A percentile compares a stretch with the other conserved stretches of the same genome.
These are phyloP conservation scores for Hetaerina titia DNA, from an alignment of 2,888 invertebrate species.

Conservation along the genomic window DNA sequence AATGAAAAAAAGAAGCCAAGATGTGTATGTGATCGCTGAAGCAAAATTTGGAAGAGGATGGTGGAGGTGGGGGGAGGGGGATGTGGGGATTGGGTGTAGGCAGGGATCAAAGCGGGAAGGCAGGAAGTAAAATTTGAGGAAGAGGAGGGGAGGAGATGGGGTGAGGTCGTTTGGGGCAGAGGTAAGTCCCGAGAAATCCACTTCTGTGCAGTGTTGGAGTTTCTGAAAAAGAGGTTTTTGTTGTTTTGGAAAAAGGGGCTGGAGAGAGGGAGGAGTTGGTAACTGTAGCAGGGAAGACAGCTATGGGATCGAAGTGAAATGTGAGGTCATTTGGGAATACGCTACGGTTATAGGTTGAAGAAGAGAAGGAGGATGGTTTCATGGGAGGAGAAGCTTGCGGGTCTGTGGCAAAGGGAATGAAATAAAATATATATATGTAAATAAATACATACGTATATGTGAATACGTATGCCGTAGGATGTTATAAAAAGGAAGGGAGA, in stretches of 20 bases:
- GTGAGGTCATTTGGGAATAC: slow-evolving; percentile 48
- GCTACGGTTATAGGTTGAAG: background rate
- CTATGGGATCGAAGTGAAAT: slow-evolving; percentile 55
- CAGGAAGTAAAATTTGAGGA: background rate
- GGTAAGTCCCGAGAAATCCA: slow-evolving; percentile 28
- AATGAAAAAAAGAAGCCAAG: background rate
- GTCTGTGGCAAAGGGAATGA: background rate
- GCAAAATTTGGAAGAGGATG: background rate
- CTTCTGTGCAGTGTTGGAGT: slow-evolving; percentile 20
- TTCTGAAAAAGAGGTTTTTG: slow-evolving; percentile 16
- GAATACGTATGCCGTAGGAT: background rate
- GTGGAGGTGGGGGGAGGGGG: background rate
- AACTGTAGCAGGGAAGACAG: slow-evolving; percentile 23
- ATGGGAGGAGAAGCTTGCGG: background rate
- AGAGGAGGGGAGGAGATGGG: background rate
- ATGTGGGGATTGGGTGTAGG: background rate
- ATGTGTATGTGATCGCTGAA: background rate
- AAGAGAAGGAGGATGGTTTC: background rate
- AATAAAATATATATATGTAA: slow-evolving; percentile 9
- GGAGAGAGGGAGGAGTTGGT: background rate
- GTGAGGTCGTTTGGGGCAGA: background rate
- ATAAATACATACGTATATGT: background rate
- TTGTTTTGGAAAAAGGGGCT: background rate
- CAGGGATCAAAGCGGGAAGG: background rate
- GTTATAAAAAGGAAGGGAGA: background rate